These are phyloP conservation scores for Atrichornis clamosus DNA, from an alignment of 2,113 vertebrate genomes.

Conservation along the genomic window DNA sequence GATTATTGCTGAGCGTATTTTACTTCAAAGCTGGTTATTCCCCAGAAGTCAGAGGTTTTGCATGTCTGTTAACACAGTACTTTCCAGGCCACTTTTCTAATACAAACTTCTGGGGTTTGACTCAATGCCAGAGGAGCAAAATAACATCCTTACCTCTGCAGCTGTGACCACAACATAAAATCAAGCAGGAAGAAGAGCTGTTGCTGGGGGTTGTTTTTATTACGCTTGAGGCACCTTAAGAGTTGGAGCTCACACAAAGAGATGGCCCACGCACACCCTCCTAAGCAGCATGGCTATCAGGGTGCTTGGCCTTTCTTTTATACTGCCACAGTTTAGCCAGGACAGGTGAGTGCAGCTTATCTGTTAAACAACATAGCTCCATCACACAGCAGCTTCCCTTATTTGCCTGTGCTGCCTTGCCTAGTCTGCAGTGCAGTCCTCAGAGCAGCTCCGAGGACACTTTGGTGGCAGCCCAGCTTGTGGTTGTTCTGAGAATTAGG, in stretches of 20 bases:
- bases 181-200: not conserved
- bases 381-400: not conserved
- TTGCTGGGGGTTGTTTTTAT: not conserved
- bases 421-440: not conserved
- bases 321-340: not conserved
- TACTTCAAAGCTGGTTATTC: constrained; percentile 43
- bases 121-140: not conserved
- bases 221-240: not conserved
- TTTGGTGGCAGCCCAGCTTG: not conserved
- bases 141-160: constrained; percentile 29
- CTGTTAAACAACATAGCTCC: not conserved
- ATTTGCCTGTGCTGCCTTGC: not conserved
- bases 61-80: not conserved
- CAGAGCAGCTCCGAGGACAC: rapidly evolving
- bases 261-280: not conserved
- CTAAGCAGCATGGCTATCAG: not conserved
- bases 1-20: constrained; percentile 16
- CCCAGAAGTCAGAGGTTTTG: constrained; percentile 26
- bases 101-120: not conserved
- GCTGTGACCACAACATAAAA: constrained; percentile 19
- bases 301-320: not conserved
- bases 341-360: not conserved
- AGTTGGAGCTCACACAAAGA: not conserved
- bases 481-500: not conserved
- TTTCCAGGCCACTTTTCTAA: constrained; percentile 9